phyloP scores from a whole-genome alignment of 2,113 vertebrate species.

The Muntiacus reevesi region DNA sequence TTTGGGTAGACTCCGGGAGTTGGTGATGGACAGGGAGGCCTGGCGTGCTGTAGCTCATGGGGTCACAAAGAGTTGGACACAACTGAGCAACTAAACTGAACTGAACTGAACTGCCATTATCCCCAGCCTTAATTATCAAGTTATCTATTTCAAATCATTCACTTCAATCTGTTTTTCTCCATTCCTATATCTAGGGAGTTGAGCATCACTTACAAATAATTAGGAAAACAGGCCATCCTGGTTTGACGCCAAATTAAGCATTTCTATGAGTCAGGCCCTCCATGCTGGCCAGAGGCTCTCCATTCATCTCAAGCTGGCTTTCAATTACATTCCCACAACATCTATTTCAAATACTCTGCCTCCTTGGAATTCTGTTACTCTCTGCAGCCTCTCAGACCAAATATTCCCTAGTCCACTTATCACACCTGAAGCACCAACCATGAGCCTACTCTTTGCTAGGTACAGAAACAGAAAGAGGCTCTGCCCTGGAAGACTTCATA shows the following conservation, averaged over 20 bases:
- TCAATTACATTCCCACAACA: not conserved
- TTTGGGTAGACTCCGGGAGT: no score
- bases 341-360: not conserved
- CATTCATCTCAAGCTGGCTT: not conserved
- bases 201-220: not conserved
- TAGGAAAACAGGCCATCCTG: not conserved
- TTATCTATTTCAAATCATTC: not conserved
- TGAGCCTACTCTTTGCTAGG: not conserved
- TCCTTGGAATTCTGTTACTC: not conserved
- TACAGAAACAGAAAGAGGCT: not conserved
- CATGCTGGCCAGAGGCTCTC: fast-evolving
- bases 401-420: not conserved
- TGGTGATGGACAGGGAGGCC: no score
- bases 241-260: not conserved
- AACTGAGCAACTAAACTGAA: not conserved
- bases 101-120: not conserved
- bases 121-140: not conserved
- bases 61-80: fast-evolving
- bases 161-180: not conserved
- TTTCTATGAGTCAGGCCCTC: not conserved
- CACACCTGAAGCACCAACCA: not conserved
- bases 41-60: not conserved
- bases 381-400: not conserved
- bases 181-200: not conserved
- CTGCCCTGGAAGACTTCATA: not conserved